Conservation (phyloP, 2,888 invertebrate species). For the Pediacus dermestoides region DNA sequence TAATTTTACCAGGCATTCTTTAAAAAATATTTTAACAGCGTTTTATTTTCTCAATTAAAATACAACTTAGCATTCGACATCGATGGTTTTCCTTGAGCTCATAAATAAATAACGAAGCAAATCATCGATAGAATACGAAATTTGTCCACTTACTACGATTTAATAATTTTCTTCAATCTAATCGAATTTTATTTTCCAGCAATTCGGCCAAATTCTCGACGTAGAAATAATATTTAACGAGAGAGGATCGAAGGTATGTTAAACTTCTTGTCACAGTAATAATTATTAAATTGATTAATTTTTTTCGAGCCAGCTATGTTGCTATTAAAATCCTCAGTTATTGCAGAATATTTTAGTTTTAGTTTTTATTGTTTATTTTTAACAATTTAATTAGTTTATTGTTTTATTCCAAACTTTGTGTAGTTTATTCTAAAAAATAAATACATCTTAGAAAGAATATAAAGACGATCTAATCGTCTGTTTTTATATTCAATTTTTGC, state of each 20-base stretch:
- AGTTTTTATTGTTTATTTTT: constrained; percentile 14
- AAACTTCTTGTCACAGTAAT: constrained; percentile 18
- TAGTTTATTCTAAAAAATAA: too few species aligned
- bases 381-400: constrained; percentile 7
- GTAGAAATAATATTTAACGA: constrained; percentile 99
- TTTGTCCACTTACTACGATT: too few species aligned
- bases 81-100: too few species aligned
- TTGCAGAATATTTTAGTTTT: constrained; percentile 24
- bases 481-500: too few species aligned
- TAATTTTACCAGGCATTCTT: too few species aligned
- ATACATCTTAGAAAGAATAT: too few species aligned
- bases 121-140: too few species aligned
- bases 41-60: too few species aligned
- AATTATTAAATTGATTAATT: constrained; percentile 18
- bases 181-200: constrained; percentile 63
- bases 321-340: constrained; percentile 40
- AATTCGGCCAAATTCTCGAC: constrained; percentile 98
- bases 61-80: too few species aligned
- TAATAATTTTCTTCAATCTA: neutral
- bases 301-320: constrained; percentile 44
- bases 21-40: too few species aligned
- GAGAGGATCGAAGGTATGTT: constrained; percentile 97
- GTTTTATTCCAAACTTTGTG: constrained; percentile 14
- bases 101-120: too few species aligned
- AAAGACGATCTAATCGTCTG: too few species aligned